Base-by-base conservation (phyloP, 2,888 invertebrate genomes). In the Mimachlamys varia region DNA sequence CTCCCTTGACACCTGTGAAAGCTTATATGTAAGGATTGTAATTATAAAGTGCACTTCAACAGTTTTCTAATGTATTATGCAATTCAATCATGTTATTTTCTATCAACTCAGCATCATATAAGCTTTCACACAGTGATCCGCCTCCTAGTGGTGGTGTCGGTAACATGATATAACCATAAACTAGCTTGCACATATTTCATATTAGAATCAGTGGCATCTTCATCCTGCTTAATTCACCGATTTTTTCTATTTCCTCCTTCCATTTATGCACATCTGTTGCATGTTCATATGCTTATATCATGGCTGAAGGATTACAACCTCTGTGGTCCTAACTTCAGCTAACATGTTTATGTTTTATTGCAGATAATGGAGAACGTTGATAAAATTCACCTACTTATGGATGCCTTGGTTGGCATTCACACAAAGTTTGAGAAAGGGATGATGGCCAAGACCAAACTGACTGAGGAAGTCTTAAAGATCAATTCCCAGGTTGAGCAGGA, bases 371-470 rank as follows among this genome's bases (percentile, higher is more conserved):
- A 76, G 62, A 76, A 76, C 27, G 13, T 27, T 27, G 13, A 76
- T 27, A 76, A 76, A 27, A 13, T 76, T 27, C 62, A 76, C 3
- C 27, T 76, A 3, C 62, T 76, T 10, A 27, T n/a, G n/a, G 62
- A 76, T 76, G 62, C 62, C 3, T 76, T 76, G 62, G 62, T 76
- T 76, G 62, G 62, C n/a, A n/a, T 76, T 27, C 27, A 76, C 62
- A 76, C 62, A 27, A 76, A 76, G 13, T 76, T 76, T 76, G 62
- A 76, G 27, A 76, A 76, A 7, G 62, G 62, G 13, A n/a, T 76
- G 62, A 76, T 76, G 27, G 27, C 7, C 7, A 76, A 76, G 27
- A 76, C n/a, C 27, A 76, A 76, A n/a, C 27, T 76, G 27, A 76
- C 62, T 13, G 27, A 76, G 7, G 62, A 76, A 76, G 62, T 76